Evolutionary conservation across 35 echinoderm and acorn worm genomes (phyloP).

Genomic region (Heliocidaris erythrogramma): DNA sequence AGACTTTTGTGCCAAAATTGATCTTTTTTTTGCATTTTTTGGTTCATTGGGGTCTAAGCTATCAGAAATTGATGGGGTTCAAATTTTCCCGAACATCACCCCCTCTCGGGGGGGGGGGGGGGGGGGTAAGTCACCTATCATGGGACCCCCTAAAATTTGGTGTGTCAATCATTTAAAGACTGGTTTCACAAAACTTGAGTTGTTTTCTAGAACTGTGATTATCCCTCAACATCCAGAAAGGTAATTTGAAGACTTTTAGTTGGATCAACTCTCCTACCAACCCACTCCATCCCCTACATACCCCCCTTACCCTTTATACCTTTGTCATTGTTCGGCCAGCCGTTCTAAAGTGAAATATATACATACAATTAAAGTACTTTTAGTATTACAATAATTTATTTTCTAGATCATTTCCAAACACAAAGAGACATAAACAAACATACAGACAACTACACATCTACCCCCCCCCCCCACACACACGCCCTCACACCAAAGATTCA

Average conservation of each 20-base stretch:
- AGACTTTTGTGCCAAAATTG: neutral
- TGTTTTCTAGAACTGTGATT: neutral
- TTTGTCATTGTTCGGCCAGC: too few relatives aligned
- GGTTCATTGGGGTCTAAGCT: too few relatives aligned
- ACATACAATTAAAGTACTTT: neutral
- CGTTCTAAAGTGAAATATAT: constrained; percentile 5
- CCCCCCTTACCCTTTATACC: neutral
- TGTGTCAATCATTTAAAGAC: neutral
- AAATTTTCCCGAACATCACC: too few relatives aligned
- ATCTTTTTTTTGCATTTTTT: constrained; percentile 3
- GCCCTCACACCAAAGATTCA: neutral
- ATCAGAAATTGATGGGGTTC: too few relatives aligned
- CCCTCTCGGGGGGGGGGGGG: too few relatives aligned
- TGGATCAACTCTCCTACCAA: neutral
- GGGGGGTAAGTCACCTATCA: too few relatives aligned
- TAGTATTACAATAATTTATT: neutral
- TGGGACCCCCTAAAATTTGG: neutral
- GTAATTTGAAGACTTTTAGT: too few relatives aligned
- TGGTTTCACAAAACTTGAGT: neutral
- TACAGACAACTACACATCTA: neutral
- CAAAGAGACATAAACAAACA: neutral
- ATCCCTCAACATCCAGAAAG: neutral
- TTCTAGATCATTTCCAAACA: neutral
- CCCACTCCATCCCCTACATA: neutral
- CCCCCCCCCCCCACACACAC: neutral